Conservation (phyloP, 2,797 vertebrate species). For the Neoniphon sammara region DNA sequence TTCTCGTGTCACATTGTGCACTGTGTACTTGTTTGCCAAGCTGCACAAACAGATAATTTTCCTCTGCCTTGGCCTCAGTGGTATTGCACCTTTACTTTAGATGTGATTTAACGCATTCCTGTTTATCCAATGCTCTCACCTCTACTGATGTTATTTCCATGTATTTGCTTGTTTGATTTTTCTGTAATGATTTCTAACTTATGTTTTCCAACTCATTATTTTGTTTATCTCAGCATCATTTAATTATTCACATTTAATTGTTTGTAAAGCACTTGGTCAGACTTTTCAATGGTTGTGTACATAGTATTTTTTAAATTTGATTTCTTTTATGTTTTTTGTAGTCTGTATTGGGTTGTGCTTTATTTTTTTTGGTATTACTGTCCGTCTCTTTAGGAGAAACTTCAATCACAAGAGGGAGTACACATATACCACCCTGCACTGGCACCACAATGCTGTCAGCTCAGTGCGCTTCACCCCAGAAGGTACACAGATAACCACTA, state of each 20-base stretch:
- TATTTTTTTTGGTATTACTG: neutral
- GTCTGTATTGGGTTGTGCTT: neutral
- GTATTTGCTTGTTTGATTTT: neutral
- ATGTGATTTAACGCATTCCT: neutral
- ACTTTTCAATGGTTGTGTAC: neutral
- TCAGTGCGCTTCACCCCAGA: slow-evolving; percentile 91
- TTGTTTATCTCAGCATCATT: neutral
- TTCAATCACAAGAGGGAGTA: slow-evolving; percentile 89
- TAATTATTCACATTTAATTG: neutral
- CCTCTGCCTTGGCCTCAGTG: neutral
- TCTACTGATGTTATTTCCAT: neutral
- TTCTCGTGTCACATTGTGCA: neutral
- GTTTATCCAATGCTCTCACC: neutral
- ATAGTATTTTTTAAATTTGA: too few relatives aligned
- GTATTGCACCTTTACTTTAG: neutral
- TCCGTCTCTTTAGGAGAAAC: slow-evolving; percentile 87
- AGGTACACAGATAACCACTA: slow-evolving; percentile 78
- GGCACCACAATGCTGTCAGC: slow-evolving; percentile 90
- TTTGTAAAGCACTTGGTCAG: neutral
- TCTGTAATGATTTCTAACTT: neutral
- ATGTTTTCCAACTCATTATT: neutral
- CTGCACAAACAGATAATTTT: neutral
- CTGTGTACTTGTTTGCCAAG: neutral
- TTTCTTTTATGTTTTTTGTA: too few relatives aligned
- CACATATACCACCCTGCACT: slow-evolving; percentile 89